Percentiles rank a stretch among this genome's conserved stretches.
Evolutionary conservation across 2,113 vertebrate genomes (phyloP).

Genomic region (Alectura lathami): DNA sequence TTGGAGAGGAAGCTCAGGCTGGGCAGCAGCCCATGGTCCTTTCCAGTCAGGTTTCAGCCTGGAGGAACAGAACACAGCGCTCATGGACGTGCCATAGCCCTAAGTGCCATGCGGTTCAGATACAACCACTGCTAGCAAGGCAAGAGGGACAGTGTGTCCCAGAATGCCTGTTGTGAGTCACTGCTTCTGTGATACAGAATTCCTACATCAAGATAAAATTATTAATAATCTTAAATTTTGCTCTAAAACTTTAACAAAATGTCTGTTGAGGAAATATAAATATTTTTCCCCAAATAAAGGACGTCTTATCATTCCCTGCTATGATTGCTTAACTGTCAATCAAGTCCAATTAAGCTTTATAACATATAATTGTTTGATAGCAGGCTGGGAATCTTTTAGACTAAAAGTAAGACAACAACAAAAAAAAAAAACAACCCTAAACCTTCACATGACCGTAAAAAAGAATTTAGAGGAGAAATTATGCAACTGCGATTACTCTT

Average conservation of each 20-base stretch:
- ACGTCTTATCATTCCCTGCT: background rate
- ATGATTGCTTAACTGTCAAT: background rate
- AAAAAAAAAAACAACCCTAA: background rate
- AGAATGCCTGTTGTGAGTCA: background rate
- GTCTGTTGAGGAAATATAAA: background rate
- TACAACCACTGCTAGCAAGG: fast-evolving
- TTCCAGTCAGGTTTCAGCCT: background rate
- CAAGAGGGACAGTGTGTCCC: background rate
- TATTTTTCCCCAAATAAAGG: background rate
- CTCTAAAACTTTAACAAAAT: background rate
- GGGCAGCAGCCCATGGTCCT: background rate
- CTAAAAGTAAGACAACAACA: background rate
- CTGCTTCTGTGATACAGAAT: background rate
- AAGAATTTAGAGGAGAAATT: background rate
- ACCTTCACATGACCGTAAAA: background rate
- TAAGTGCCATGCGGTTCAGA: background rate
- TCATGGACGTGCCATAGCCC: background rate
- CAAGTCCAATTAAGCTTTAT: background rate
- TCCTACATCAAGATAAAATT: background rate
- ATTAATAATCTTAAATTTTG: background rate
- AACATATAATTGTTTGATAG: background rate
- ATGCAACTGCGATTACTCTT: background rate
- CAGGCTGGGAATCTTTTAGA: background rate
- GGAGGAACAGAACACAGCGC: background rate
- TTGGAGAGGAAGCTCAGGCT: background rate